Evolutionary conservation across 2,888 invertebrate species (phyloP), one percentile per base, ranked within the genome.

Genomic region (Boloria euphrosyne): DNA sequence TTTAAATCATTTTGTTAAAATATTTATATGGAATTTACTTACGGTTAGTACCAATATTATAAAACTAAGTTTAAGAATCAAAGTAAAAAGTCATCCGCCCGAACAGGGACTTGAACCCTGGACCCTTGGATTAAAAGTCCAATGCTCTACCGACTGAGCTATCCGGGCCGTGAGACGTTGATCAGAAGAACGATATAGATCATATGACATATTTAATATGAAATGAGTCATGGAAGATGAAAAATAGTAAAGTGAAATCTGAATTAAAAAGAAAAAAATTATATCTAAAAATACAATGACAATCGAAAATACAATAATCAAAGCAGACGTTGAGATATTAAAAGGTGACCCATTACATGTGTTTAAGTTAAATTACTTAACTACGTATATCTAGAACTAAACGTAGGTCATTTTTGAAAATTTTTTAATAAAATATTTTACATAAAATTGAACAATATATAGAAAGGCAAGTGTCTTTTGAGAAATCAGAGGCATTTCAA

Each of bases 71-170:
- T 43, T 18, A 44, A 6, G 0, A 13, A 0, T 0, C 14, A 57
- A 44, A 14, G n/a, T 7, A 16, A 59, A 59, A 59, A 50, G 14
- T 2, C 1, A 31, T 6, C 69, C 94, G 94, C 94, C 94, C 94
- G 94, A 93, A 93, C 94, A 94, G 94, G 94, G 94, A 94, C 94
- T 95, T 94, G 94, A 95, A 95, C 94, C 94, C 94, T 94, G 94
- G 94, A 94, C 94, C 94, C 94, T 94, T 94, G 94, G 94, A 94
- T 95, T 95, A 95, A 95, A 94, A 91, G 91, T 90, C 91, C 91
- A 90, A 91, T 91, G 91, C 92, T 92, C 91, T 93, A 93, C 91
- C 92, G 90, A 93, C 92, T 93, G 92, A 92, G 92, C 92, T 92
- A 92, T 91, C 91, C 91, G 92, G 92, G 91, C 92, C 64, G 0